Base-by-base conservation (phyloP, 2,888 invertebrate genomes). In the Aphrophora alni region DNA sequence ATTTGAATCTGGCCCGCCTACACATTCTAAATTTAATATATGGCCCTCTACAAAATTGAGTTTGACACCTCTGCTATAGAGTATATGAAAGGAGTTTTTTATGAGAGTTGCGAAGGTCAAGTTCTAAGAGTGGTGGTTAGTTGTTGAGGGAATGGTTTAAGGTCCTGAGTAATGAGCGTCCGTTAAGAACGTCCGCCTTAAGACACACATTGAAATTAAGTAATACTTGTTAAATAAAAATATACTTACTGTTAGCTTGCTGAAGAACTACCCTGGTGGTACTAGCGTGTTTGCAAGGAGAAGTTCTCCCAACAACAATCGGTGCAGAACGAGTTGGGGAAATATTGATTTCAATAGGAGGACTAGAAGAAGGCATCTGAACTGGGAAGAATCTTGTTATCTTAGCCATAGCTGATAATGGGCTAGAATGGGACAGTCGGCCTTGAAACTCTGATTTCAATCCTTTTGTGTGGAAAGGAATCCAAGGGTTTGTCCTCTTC, bases 391-490 rank as follows among this genome's bases (percentile, higher is more conserved):
- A 85, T 28, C 83, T 83, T 12, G 85, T 85, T 73, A 85, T 85
- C 78, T 82, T 84, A 28, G 82, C 73, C 51, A 80, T 77, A 24
- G 84, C 84, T 33, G 82, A 70, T 28, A 80, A 75, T 25, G 84
- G 84, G 70, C 84, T 86, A 27, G 85, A 83, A 82, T 87, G 86
- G 38, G 86, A 85, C 2, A 87, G 83, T 80, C 85, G 86, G 24
- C 86, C 86, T 33, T 85, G 84, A 82, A 87, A 86, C 75, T 85
- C 84, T 27, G 81, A 75, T 73, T 84, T 83, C 12, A 82, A 81
- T 77, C 82, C 84, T 70, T 84, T 85, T n/a, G 59, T 81, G 2
- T 59, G 59, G 21, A 59, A 59, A 59, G 2, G 14, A 10, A 44
- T 44, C 44, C 44, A 44, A 44, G 21, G 59, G 21, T 59, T 59